These are phyloP conservation scores for Taenioides sp. DNA, from an alignment of 2,797 vertebrate species.

Conservation along the genomic window DNA sequence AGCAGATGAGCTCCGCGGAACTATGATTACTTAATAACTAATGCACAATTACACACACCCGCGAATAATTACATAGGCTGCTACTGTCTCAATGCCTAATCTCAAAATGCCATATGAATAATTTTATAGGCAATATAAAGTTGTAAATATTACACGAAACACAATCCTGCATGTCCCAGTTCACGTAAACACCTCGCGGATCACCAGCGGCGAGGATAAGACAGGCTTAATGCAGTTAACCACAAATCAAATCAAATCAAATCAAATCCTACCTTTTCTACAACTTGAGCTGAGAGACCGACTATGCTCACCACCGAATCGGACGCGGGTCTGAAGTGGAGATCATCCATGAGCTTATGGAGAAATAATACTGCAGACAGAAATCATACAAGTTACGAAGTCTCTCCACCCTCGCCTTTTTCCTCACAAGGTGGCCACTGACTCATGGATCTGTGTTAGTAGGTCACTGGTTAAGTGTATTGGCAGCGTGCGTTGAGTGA, in stretches of 20 bases:
- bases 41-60: neutral
- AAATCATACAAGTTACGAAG: slow-evolving; percentile 53
- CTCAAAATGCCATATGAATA: neutral
- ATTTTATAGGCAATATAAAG: neutral
- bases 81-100: neutral
- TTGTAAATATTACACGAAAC: neutral
- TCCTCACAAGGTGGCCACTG: slow-evolving; percentile 68
- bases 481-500: slow-evolving; percentile 65
- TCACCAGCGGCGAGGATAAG: neutral
- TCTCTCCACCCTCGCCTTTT: slow-evolving; percentile 51
- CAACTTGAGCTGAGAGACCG: neutral
- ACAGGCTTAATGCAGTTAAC: neutral
- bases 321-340: neutral
- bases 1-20: neutral
- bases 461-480: slow-evolving; percentile 82
- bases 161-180: neutral
- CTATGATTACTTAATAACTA: neutral
- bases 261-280: slow-evolving; percentile 39
- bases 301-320: slow-evolving; percentile 12
- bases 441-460: slow-evolving; percentile 92
- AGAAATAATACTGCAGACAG: slow-evolving; percentile 13
- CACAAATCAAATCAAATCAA: slow-evolving; percentile 20
- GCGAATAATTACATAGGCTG: no score
- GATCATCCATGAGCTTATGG: slow-evolving; percentile 21
- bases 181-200: slow-evolving; percentile 19